A percentile compares a stretch with the other conserved stretches of the same genome.
Evolutionary conservation across 2,797 vertebrate species (phyloP).

Genomic region (Rhinichthys osculus): DNA sequence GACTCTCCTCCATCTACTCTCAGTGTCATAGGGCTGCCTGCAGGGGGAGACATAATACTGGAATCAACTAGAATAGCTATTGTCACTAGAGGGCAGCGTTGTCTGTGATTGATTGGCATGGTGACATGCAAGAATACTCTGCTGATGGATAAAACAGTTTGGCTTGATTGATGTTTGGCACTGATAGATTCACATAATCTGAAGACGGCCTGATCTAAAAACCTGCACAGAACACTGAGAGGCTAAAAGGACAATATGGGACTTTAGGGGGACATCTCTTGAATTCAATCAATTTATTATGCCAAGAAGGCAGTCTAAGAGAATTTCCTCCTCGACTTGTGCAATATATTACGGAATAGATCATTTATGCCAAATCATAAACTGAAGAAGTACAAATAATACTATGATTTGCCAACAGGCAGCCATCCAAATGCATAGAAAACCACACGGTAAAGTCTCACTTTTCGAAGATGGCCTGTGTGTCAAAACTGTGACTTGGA

Average conservation of each 20-base stretch:
- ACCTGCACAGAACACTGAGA: slow-evolving; percentile 28
- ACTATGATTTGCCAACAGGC: not conserved
- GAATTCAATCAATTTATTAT: slow-evolving; percentile 11
- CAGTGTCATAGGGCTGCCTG: slow-evolving; percentile 82
- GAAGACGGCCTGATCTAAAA: slow-evolving; percentile 45
- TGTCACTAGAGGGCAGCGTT: slow-evolving; percentile 48
- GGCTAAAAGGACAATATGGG: slow-evolving; percentile 26
- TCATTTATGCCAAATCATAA: slow-evolving; percentile 35
- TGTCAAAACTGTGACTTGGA: not conserved
- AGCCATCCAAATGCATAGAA: slow-evolving; percentile 6
- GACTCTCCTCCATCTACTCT: slow-evolving; percentile 83
- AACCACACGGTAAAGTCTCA: not conserved
- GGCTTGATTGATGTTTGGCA: slow-evolving; percentile 40
- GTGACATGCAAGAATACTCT: not conserved
- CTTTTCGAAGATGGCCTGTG: not conserved
- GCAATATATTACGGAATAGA: slow-evolving; percentile 36
- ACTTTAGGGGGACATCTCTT: slow-evolving; percentile 26
- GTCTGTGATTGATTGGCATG: not conserved
- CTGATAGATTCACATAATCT: slow-evolving; percentile 33
- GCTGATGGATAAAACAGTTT: slow-evolving; percentile 38
- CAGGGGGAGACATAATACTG: slow-evolving; percentile 33
- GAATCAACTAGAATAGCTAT: not conserved
- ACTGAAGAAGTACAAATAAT: slow-evolving; percentile 39
- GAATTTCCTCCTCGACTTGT: slow-evolving; percentile 10
- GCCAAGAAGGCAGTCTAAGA: not conserved